Evolutionary conservation across 1,140 invertebrate genomes (phyloP), one percentile per base, ranked within the genome.

Genomic region (Coenobita brevimanus): DNA sequence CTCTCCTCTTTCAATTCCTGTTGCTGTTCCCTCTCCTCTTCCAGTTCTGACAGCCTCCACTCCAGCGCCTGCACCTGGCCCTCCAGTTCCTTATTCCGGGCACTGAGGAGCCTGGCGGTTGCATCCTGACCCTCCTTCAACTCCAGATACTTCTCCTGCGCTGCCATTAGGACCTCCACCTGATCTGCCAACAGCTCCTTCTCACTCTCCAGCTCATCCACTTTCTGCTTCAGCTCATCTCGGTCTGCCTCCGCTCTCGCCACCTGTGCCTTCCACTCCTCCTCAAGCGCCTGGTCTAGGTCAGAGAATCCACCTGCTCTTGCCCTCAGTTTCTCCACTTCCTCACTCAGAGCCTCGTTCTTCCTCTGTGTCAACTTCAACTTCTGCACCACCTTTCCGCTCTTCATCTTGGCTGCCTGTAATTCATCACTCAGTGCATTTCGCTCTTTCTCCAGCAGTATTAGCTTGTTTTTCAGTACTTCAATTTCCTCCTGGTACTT

Each of bases 91-190:
- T 95, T 94, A 91, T 95, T 95, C 91, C 95, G 94, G 36, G 94
- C 94, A 91, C 95, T 94, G 92, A 95, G 95, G 89, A 95, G 93
- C 89, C 95, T 94, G 0, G 94, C 91, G 92, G 96, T 95, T 88
- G 95, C 93, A 89, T 97, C 96, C 92, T 96, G 95, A 86, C 95
- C 95, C 91, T 97, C 96, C 92, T 97, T 97, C 92, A 96, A 94
- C 91, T 97, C 96, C 3, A 95, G 92, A 90, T 96, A 94, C 75
- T 94, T 94, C 57, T 97, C 96, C 91, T 97, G 97, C n/a, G 96
- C 96, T 27, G 94, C 93, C 2, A 95, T 94, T 13, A 97, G 92
- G 4, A 96, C 94, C 89, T 97, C 96, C 78, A 97, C 94, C 92
- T 92, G 92, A 13, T 88, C 88, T 62, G 90, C 79, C 30, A 92